These are phyloP conservation scores for Cheilosia vulpina DNA, from an alignment of 2,888 invertebrate species.

Conservation along the genomic window DNA sequence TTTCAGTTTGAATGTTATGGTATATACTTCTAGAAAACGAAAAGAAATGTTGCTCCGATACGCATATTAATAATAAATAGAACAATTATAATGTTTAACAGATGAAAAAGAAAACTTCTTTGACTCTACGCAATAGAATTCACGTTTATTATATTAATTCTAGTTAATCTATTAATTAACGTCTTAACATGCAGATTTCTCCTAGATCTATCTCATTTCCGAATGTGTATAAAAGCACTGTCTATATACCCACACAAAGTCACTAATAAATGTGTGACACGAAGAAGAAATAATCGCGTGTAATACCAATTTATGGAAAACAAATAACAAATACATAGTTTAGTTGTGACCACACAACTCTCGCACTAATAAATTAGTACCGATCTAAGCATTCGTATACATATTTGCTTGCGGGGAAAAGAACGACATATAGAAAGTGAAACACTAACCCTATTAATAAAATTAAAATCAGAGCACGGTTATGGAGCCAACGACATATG, in stretches of 20 bases:
- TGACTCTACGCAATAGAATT: neutral
- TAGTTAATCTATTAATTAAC: slow-evolving; percentile 22
- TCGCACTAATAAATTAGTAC: slow-evolving; percentile 48
- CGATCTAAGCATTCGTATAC: slow-evolving; percentile 58
- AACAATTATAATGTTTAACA: no score
- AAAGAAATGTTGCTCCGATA: no score
- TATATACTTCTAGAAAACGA: no score
- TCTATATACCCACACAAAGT: neutral
- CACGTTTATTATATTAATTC: slow-evolving; percentile 12
- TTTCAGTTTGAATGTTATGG: no score
- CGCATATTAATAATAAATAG: no score
- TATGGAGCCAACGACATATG: slow-evolving; percentile 18
- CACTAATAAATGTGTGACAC: slow-evolving; percentile 34
- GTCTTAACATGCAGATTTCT: slow-evolving; percentile 32
- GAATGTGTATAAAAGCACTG: neutral
- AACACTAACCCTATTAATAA: slow-evolving; percentile 69
- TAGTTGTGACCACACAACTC: slow-evolving; percentile 1
- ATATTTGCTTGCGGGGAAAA: slow-evolving; percentile 67
- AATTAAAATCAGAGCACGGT: slow-evolving; percentile 63
- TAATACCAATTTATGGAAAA: slow-evolving; percentile 54
- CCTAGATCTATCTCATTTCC: neutral
- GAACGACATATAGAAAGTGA: slow-evolving; percentile 59
- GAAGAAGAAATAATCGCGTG: slow-evolving; percentile 35
- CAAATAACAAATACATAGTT: slow-evolving; percentile 44
- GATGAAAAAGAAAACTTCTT: no score